Percentiles rank a stretch among this genome's conserved stretches.
These are phyloP conservation scores for Ceyx melanurus DNA, from an alignment of 2,113 vertebrate genomes.

Conservation along the genomic window DNA sequence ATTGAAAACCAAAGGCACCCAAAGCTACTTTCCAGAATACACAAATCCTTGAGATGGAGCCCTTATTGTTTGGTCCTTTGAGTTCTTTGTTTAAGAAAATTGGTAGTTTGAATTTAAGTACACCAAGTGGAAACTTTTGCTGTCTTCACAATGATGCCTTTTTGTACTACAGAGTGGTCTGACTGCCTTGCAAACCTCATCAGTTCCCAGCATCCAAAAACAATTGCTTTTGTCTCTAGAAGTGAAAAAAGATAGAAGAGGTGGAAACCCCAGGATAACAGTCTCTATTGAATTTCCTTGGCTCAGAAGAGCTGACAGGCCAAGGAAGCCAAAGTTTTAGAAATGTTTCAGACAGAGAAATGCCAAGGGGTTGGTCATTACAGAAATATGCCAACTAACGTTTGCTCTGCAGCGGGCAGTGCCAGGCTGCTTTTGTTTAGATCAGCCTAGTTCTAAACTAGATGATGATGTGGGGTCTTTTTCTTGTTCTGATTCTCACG, in stretches of 20 bases:
- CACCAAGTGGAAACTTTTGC: conserved; percentile 5
- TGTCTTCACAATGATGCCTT: conserved; percentile 32
- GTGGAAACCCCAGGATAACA: conserved; percentile 43
- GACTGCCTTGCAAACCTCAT: conserved; percentile 18
- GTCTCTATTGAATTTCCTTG: conserved; percentile 59
- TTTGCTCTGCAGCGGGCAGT: not conserved
- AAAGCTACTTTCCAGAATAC: not conserved
- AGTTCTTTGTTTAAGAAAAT: conserved; percentile 19
- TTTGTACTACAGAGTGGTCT: conserved; percentile 27
- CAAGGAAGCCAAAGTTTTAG: conserved; percentile 54
- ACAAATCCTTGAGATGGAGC: not conserved
- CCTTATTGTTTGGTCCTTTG: not conserved
- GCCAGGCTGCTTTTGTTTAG: conserved; percentile 29
- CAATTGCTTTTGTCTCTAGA: conserved; percentile 45
- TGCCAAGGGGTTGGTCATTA: conserved; percentile 11
- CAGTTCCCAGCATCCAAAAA: conserved; percentile 34
- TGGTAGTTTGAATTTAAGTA: conserved; percentile 19
- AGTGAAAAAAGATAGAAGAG: conserved; percentile 55
- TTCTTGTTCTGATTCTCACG: not conserved
- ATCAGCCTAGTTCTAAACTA: conserved; percentile 5
- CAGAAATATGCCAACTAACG: conserved; percentile 35
- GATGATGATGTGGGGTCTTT: conserved; percentile 2
- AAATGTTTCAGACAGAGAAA: conserved; percentile 35
- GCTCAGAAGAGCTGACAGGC: conserved; percentile 27
- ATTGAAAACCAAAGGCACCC: not conserved